Conservation (phyloP, 2,113 vertebrate genomes). For the Boleophthalmus pectinirostris region DNA sequence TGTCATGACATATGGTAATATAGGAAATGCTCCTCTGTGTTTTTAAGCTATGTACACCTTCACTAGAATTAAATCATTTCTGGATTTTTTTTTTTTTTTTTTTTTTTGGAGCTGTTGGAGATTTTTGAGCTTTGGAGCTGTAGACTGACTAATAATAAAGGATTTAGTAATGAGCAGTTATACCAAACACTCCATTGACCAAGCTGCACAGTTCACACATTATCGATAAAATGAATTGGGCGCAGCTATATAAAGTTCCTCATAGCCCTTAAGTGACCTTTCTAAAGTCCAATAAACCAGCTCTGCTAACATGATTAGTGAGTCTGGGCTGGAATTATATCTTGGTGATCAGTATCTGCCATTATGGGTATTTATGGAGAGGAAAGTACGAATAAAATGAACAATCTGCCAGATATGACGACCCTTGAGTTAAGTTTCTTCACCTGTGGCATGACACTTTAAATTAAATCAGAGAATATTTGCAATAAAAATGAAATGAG, state of each 20-base stretch:
- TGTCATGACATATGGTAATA: no score
- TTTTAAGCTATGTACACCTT: no score
- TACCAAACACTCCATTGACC: no score
- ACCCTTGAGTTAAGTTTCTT: not conserved
- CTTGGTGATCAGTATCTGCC: not conserved
- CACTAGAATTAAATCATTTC: no score
- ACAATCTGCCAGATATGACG: not conserved
- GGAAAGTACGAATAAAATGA: not conserved
- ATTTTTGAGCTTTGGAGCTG: no score
- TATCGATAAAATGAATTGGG: not conserved
- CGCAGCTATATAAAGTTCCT: not conserved
- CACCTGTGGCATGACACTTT: not conserved
- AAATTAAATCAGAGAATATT: not conserved
- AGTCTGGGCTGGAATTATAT: not conserved
- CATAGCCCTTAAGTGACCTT: not conserved
- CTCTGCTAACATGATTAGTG: not conserved
- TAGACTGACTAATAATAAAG: no score
- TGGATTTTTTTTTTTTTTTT: no score
- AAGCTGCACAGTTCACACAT: not conserved
- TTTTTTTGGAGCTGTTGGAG: no score
- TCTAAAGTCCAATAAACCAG: not conserved
- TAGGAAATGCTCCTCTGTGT: no score
- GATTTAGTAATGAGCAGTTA: no score
- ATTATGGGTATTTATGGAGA: not conserved
- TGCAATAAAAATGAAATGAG: not conserved